phyloP scores from a whole-genome alignment of 2,113 vertebrate species.

The Lamprologus tigripictilis region DNA sequence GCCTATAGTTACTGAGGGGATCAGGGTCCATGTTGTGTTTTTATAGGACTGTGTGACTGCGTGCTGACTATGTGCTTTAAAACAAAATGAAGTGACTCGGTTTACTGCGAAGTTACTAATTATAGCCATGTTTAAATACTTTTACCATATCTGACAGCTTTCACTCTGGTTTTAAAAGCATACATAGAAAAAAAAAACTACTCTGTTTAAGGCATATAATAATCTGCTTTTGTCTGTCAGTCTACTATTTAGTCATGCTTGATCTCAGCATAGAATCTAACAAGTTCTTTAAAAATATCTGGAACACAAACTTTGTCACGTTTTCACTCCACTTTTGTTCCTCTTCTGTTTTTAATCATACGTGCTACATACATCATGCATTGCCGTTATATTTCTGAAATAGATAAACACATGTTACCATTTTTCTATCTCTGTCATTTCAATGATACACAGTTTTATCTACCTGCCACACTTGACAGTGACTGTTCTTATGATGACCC shows the following conservation, averaged over 20 bases:
- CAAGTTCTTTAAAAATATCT: not conserved
- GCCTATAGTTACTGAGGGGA: not conserved
- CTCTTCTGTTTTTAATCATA: not conserved
- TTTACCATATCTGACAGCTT: not conserved
- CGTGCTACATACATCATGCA: not conserved
- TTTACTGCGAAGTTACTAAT: not conserved
- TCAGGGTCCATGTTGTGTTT: not conserved
- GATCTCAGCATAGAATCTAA: not conserved
- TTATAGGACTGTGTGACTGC: not conserved
- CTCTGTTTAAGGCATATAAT: not conserved
- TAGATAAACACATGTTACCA: not conserved
- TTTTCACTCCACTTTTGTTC: rapidly evolving
- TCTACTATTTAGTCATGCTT: not conserved
- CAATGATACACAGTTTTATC: not conserved
- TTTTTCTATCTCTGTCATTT: not conserved
- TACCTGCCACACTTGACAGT: not conserved
- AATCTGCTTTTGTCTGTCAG: not conserved
- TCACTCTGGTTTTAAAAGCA: not conserved
- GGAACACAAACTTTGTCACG: not conserved
- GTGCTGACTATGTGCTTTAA: not conserved
- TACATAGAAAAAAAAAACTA: not conserved
- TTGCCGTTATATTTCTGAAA: not conserved
- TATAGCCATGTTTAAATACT: not conserved
- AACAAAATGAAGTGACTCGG: not conserved
- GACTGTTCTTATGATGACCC: not conserved